These are phyloP conservation scores for Acropora yongei DNA, from an alignment of 64 coral and sea anemone species.

Conservation along the genomic window DNA sequence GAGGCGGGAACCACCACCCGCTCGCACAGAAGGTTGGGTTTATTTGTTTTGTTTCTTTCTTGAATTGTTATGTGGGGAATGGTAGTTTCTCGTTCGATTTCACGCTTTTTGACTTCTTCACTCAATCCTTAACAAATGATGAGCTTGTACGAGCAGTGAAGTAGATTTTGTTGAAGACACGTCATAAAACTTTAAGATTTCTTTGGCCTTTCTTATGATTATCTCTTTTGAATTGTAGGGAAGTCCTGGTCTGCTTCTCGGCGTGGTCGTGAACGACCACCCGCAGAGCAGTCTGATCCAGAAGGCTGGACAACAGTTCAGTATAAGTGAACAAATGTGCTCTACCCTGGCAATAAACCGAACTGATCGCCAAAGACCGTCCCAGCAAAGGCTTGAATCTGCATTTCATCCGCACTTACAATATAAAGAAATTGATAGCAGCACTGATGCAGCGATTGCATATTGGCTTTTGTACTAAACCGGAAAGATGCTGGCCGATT, in stretches of 20 bases:
- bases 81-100: not conserved
- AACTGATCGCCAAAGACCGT: not conserved
- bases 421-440: too few species aligned
- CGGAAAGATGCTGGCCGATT: too few species aligned
- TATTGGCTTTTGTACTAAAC: too few species aligned
- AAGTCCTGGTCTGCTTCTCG: conserved; percentile 77
- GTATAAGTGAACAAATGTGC: conserved; percentile 38
- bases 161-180: too few species aligned
- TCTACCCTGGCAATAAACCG: conserved; percentile 22
- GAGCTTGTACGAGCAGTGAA: not conserved
- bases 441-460: too few species aligned
- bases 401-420: not conserved
- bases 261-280: conserved; percentile 65
- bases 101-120: not conserved
- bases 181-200: too few species aligned
- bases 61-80: too few species aligned
- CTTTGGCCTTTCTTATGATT: too few species aligned
- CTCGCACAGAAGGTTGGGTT: conserved; percentile 29
- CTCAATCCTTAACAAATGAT: not conserved
- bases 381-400: not conserved
- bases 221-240: conserved; percentile 32
- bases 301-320: conserved; percentile 76
- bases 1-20: conserved; percentile 54
- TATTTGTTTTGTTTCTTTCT: not conserved
- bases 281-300: conserved; percentile 37